Evolutionary conservation across 2,113 vertebrate genomes (phyloP), one percentile per base, ranked within the genome.

Genomic region (Collichthys lucidus): DNA sequence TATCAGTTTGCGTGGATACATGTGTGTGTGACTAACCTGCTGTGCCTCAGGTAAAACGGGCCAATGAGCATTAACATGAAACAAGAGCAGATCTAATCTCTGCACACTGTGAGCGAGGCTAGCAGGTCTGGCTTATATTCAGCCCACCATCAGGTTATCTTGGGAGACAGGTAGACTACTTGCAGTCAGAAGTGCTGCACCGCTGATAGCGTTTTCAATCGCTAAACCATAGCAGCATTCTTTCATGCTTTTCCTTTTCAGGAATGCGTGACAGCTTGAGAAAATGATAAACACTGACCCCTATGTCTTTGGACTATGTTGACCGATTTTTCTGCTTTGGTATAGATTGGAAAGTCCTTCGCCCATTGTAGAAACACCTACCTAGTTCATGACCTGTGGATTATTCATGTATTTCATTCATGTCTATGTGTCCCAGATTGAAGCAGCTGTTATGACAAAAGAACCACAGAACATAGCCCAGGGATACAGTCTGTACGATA

Each of bases 121-220:
- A 64, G 52, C 9, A 26, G 64, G 52, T 52, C 26, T 68, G 50
- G 50, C 73, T 60, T 35, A 14, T 31, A 49, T 63, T 73, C 59
- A 74, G 74, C 11, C 42, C 65, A 50, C 50, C 15, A 3, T 73
- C 68, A 64, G 70, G 46, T 79, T 88, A 88, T 86, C 78, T 73
- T n/a, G 12, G 26, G 47, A 67, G 60, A 70, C 71, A 83, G 86
- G 59, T 73, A 61, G 52, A 64, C 71, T n/a, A 46, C 63, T 77
- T 64, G 22, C 73, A 74, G 53, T 71, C 64, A 61, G 46, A 68
- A 71, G 77, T 52, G 59, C 67, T 22, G 19, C 12, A 31, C 52
- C 46, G 75, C 84, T 78, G 63, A 75, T 78, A 61, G 42, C 19
- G 65, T 80, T 79, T 68, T 74, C 64, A 83, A 82, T 79, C 29